These are phyloP conservation scores for Ornithoptera priamus DNA, from an alignment of 2,888 invertebrate genomes.

Conservation along the genomic window DNA sequence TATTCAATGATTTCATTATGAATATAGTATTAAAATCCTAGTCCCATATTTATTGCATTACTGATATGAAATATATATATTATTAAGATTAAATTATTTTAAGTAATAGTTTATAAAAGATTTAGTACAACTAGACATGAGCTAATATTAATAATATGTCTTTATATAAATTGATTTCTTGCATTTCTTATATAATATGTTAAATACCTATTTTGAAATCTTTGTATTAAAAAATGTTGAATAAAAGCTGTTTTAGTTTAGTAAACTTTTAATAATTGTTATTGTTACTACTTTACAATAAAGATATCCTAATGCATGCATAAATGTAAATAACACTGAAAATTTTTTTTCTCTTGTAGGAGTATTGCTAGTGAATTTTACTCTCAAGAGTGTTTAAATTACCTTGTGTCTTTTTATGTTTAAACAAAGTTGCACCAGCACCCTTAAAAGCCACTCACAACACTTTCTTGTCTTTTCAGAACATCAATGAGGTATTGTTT, in stretches of 20 bases:
- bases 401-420: constrained; percentile 32
- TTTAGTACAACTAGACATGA: too few species aligned
- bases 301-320: constrained; percentile 12
- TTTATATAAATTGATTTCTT: too few species aligned
- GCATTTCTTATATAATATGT: not conserved
- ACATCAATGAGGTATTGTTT: constrained; percentile 81
- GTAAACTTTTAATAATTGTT: too few species aligned
- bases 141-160: not conserved
- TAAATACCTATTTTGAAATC: too few species aligned
- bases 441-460: constrained; percentile 65
- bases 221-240: too few species aligned
- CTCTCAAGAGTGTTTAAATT: constrained; percentile 2
- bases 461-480: constrained; percentile 81
- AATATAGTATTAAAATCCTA: not conserved
- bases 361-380: constrained; percentile 3
- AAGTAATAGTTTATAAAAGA: too few species aligned
- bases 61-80: too few species aligned
- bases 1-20: not conserved
- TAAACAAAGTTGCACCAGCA: constrained; percentile 58
- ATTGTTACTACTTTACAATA: not conserved
- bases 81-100: too few species aligned
- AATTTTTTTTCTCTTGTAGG: not conserved
- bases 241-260: too few species aligned
- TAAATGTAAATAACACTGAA: constrained; percentile 14
- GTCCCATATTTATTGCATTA: too few species aligned